Base-by-base conservation (phyloP, 2,113 vertebrate species). In the Phrynosoma blainvillii region DNA sequence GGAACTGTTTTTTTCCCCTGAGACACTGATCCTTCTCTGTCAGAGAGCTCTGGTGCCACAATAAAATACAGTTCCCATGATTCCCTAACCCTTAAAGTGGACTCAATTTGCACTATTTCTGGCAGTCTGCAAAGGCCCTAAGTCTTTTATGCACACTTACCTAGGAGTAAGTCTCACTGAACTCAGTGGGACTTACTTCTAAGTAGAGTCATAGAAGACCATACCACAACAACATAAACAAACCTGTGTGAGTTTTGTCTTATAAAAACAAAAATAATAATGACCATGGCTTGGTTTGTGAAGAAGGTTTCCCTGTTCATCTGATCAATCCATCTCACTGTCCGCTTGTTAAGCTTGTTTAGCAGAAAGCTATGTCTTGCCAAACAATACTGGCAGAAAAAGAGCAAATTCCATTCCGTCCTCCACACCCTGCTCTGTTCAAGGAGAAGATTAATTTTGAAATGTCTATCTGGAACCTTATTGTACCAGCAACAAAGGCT, bases 291-390 rank as follows among this genome's bases (percentile, higher is more conserved):
- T 87, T 25, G 59, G 14, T 62, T 62, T 18, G 18, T 62, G 59
- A 62, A 13, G 13, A 62, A 62, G 47, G 14, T 62, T 62, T 62
- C 59, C 59, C 36, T 87, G 25, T 7, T 5, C 7, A 5, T 82
- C 40, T 16, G 13, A 16, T 4, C 0, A 88, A 76, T 84, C 78
- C 54, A n/a, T 76, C 88, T 30, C 2, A 9, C 42, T 70, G 16
- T 89, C 76, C 52, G 2, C 9, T 16, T 82, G 68, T 32, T 83
- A 84, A 89, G 79, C 14, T 74, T 30, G n/a, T 78, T 85, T 66
- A 79, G 40, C 81, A 85, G 30, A 59, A 84, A 78, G 25, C 30
- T 18, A 16, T 85, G 47, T 75, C 59, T 75, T 91, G 47, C 30
- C 71, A 79, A 86, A 86, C n/a, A 54, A 7, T 73, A 36, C 68